Percentiles rank a stretch among this genome's conserved stretches.
phyloP scores from a whole-genome alignment of 2,113 vertebrate genomes.

The Oceanites oceanicus region DNA sequence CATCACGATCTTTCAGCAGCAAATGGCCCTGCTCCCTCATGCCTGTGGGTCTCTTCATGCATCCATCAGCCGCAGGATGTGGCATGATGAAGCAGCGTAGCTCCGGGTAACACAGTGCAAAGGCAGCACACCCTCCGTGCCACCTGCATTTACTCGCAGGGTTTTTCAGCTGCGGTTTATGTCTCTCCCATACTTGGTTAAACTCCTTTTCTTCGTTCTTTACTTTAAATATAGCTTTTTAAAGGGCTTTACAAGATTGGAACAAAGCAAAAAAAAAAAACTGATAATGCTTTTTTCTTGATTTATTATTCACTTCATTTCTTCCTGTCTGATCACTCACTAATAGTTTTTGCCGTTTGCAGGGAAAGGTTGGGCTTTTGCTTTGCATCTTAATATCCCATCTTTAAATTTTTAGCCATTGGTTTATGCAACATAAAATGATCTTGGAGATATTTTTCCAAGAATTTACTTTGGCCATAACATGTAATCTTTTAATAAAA shows the following conservation, averaged over 20 bases:
- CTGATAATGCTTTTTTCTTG: rapidly evolving
- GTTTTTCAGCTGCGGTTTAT: not conserved
- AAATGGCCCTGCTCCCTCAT: not conserved
- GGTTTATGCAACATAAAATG: not conserved
- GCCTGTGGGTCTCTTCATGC: not conserved
- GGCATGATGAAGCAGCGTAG: not conserved
- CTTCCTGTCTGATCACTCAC: not conserved
- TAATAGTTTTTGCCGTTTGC: not conserved
- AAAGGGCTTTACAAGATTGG: not conserved
- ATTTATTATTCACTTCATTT: not conserved
- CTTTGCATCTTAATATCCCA: not conserved
- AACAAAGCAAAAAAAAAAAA: not conserved
- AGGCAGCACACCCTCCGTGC: not conserved
- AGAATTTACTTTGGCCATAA: not conserved
- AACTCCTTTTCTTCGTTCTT: not conserved
- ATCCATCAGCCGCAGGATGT: not conserved
- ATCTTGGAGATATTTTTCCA: not conserved
- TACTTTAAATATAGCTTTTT: not conserved
- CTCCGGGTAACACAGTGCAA: too few species aligned
- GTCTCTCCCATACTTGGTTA: not conserved
- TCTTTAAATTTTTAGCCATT: not conserved
- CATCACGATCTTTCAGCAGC: not conserved
- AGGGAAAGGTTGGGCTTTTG: not conserved
- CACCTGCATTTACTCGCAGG: not conserved
- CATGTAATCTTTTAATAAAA: not conserved